A percentile compares a stretch with the other conserved stretches of the same genome.
Conservation (phyloP, 2,888 invertebrate species). For the Pimpla rufipes region DNA sequence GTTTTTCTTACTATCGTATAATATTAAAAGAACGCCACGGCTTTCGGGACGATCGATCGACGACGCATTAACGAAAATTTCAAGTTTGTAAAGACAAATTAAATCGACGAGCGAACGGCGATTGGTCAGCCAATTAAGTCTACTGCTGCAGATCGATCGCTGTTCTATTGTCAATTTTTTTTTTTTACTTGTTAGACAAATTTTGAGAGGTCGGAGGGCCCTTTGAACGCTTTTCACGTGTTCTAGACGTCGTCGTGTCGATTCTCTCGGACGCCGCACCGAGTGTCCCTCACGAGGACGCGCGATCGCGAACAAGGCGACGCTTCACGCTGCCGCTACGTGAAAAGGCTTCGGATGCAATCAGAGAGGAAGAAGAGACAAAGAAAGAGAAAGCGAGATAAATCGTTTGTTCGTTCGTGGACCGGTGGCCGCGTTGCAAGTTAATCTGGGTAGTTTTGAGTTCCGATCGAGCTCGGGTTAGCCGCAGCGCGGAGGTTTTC, state of each 20-base stretch:
- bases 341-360: slow-evolving; percentile 2
- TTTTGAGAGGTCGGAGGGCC: neutral
- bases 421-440: neutral
- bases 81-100: neutral
- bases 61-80: slow-evolving; percentile 4
- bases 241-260: slow-evolving; percentile 18
- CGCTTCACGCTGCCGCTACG: slow-evolving; percentile 80
- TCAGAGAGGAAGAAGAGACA: slow-evolving; percentile 26
- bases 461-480: slow-evolving; percentile 71
- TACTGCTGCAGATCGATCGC: too few species aligned
- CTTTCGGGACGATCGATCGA: slow-evolving; percentile 10
- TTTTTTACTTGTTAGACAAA: neutral
- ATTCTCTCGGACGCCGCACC: slow-evolving; percentile 73
- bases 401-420: slow-evolving; percentile 37
- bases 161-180: too few species aligned
- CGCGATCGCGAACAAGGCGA: slow-evolving; percentile 79
- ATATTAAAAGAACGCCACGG: slow-evolving; percentile 36
- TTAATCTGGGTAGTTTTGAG: neutral
- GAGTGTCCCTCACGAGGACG: slow-evolving; percentile 78
- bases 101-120: too few species aligned
- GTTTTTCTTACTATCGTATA: slow-evolving; percentile 68
- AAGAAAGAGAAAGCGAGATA: slow-evolving; percentile 4
- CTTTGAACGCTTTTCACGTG: neutral
- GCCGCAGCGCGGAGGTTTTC: slow-evolving; percentile 82
- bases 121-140: too few species aligned